A percentile compares a stretch with the other conserved stretches of the same genome.
Evolutionary conservation across 2,797 vertebrate species (phyloP).

Genomic region (Cryptoblepharus egeriae): DNA sequence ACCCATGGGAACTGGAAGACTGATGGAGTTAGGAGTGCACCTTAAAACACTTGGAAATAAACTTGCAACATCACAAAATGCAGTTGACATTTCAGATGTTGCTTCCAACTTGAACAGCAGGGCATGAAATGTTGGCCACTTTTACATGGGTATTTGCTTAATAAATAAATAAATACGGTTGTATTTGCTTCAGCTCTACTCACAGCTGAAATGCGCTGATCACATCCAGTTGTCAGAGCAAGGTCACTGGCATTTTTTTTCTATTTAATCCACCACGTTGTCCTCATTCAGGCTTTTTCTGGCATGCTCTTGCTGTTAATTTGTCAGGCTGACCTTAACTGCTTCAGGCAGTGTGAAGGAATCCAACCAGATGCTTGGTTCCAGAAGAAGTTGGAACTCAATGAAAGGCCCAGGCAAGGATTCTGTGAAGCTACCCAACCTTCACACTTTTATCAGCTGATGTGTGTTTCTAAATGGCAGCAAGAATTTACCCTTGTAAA

Average conservation of each 20-base stretch:
- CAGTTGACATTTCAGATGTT: too few relatives aligned
- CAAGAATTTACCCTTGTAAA: constrained; percentile 27
- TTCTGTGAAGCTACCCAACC: constrained; percentile 1
- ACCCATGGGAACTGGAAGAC: too few relatives aligned
- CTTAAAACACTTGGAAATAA: too few relatives aligned
- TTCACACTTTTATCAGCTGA: constrained; percentile 12
- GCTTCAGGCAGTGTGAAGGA: background rate
- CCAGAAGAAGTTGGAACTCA: background rate
- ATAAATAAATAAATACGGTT: background rate
- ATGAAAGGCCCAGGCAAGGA: background rate
- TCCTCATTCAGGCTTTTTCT: background rate
- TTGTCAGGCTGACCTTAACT: constrained; percentile 16
- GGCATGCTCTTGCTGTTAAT: background rate
- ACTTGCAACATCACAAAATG: too few relatives aligned
- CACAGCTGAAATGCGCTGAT: background rate
- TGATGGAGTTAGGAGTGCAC: too few relatives aligned
- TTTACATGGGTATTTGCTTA: too few relatives aligned
- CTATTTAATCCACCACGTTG: background rate
- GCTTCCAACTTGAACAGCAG: background rate
- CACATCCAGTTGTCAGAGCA: background rate
- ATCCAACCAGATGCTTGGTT: constrained; percentile 5
- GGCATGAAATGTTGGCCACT: background rate
- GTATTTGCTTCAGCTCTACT: background rate
- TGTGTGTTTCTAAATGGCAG: constrained; percentile 36
- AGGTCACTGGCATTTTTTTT: background rate